Percentiles rank a stretch among this genome's conserved stretches.
Evolutionary conservation across 2,113 vertebrate genomes (phyloP).

Genomic region (Theristicus caerulescens): DNA sequence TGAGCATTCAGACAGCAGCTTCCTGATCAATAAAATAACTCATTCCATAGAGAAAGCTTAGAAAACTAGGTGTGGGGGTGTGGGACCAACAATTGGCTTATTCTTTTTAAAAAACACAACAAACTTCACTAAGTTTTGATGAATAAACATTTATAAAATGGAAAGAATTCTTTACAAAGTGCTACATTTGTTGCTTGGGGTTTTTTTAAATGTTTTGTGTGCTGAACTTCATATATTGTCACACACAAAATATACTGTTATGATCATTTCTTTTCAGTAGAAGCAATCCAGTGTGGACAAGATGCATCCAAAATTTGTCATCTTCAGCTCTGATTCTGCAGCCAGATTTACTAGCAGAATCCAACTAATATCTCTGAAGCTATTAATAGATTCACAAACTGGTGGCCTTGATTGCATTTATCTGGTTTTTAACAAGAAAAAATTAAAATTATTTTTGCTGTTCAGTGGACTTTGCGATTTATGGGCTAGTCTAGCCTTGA

Average conservation of each 20-base stretch:
- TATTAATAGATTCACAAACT: not conserved
- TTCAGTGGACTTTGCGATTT: not conserved
- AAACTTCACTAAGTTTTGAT: not conserved
- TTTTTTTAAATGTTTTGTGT: not conserved
- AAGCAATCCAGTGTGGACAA: not conserved
- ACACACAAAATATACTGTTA: not conserved
- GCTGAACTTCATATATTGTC: not conserved
- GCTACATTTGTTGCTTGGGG: not conserved
- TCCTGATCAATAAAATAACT: slow-evolving; percentile 75
- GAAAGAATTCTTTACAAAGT: not conserved
- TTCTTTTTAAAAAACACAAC: not conserved
- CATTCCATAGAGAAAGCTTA: slow-evolving; percentile 43
- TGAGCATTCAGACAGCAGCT: slow-evolving; percentile 35
- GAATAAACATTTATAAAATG: not conserved
- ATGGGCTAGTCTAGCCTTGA: not conserved
- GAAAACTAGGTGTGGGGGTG: slow-evolving; percentile 12
- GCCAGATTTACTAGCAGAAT: not conserved
- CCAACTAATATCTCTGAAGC: not conserved
- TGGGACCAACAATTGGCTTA: not conserved
- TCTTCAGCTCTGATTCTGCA: not conserved
- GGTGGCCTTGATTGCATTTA: not conserved
- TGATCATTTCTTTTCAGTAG: not conserved
- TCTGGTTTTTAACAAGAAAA: not conserved
- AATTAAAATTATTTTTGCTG: not conserved
- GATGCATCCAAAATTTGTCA: not conserved